These are phyloP conservation scores for Sinocyclocheilus maitianheensis DNA, from an alignment of 2,113 vertebrate species.

Conservation along the genomic window DNA sequence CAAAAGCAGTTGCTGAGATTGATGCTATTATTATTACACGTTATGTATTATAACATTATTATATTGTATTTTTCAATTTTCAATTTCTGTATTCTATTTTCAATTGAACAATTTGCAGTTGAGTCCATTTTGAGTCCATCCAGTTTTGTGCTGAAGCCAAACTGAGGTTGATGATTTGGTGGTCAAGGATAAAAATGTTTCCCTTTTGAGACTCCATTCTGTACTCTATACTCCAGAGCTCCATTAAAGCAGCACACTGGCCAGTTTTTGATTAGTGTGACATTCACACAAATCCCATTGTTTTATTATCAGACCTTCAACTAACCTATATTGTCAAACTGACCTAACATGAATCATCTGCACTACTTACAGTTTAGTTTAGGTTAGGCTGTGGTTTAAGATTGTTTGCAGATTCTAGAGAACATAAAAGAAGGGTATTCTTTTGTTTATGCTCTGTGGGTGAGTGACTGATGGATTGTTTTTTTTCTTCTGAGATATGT, in stretches of 20 bases:
- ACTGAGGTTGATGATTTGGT: not conserved
- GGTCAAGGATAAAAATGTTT: not conserved
- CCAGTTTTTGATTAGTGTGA: not conserved
- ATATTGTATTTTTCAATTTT: too few relatives aligned
- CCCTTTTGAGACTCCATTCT: not conserved
- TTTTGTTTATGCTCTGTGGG: conserved; percentile 14
- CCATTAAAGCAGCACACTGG: not conserved
- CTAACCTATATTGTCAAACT: not conserved
- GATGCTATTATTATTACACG: too few relatives aligned
- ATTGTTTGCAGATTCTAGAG: not conserved
- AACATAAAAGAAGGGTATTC: not conserved
- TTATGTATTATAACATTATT: too few relatives aligned
- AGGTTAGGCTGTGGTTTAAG: not conserved
- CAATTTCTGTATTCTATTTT: too few relatives aligned
- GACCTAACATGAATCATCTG: not conserved
- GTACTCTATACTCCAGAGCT: not conserved
- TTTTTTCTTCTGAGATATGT: not conserved
- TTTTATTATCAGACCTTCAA: not conserved
- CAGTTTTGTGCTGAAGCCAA: not conserved
- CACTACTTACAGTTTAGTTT: not conserved
- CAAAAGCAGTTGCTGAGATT: too few relatives aligned
- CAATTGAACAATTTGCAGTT: too few relatives aligned
- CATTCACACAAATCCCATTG: not conserved
- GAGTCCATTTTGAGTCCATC: too few relatives aligned
- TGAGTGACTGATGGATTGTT: not conserved